Base-by-base conservation (phyloP, 2,113 vertebrate species). In the Calidris pugnax region DNA sequence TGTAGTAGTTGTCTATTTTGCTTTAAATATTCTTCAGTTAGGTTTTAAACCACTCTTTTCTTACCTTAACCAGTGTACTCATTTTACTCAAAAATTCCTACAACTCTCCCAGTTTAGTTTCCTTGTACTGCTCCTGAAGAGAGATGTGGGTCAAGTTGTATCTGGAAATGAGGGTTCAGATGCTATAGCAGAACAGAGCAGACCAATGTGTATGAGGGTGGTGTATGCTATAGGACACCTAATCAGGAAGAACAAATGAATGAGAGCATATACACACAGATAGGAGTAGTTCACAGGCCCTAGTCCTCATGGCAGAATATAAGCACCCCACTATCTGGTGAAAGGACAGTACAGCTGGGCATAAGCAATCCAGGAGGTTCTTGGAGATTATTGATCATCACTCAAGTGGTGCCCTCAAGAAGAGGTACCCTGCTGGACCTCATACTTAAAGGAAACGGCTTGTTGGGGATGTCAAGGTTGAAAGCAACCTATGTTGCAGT, bases 341-440 rank as follows among this genome's bases (percentile, higher is more conserved):
- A 59, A 82, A 87, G 35, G 15, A 23, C 15, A 59, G 23, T 6
- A 41, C 3, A 51, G 2, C 14, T 72, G 11, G 8, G 2, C 19
- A 35, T 33, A 67, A 67, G n/a, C 6, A 55, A 16, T 27, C 26
- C 30, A 43, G 41, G 17, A 81, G 6, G 6, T 73, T 95, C 14
- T 19, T 27, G 12, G n/a, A 47, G 26, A 35, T 67, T 5, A 13
- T 4, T 73, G 13, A 32, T 45, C 26, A 51, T 77, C 3, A 24
- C 5, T 21, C 19, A 73, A 20, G 18, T 15, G 9, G 20, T 72
- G 39, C 37, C 37, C 37, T 39, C 37, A 39, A 39, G 16, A 87
- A 28, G 1, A 37, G 7, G 4, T 41, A 3, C 0, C 14, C 11
- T 66, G 11, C 37, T 26, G 6, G 4, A 21, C 32, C 20, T 60